A percentile compares a stretch with the other conserved stretches of the same genome.
Conservation (phyloP, 2,888 invertebrate genomes). For the Meteorus colon region DNA sequence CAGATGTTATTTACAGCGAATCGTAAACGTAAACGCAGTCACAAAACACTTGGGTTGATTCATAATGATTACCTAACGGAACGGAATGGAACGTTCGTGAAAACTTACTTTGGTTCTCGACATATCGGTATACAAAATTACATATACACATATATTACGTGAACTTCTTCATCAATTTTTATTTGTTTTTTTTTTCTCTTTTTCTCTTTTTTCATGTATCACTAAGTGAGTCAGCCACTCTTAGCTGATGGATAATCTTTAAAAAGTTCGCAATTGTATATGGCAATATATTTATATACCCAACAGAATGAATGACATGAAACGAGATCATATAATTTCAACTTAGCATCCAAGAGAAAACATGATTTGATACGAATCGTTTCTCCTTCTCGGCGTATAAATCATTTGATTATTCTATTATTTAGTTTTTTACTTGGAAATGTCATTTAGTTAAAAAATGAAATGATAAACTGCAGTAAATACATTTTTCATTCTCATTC, state of each 20-base stretch:
- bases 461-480: slow-evolving; percentile 2
- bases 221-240: neutral
- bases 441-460: neutral
- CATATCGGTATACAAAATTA: neutral
- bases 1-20: slow-evolving; percentile 61
- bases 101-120: slow-evolving; percentile 53
- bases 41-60: slow-evolving; percentile 55
- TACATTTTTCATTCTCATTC: slow-evolving; percentile 8
- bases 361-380: too few species aligned
- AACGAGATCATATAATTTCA: too few species aligned
- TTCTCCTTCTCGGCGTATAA: neutral
- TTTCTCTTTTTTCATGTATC: neutral
- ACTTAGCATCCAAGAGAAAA: too few species aligned
- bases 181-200: neutral
- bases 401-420: neutral
- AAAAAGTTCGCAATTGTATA: neutral
- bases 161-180: neutral
- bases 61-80: slow-evolving; percentile 65
- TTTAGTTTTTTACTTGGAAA: neutral
- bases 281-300: too few species aligned
- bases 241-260: neutral
- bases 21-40: slow-evolving; percentile 59
- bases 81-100: slow-evolving; percentile 52
- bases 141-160: neutral
- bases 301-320: too few species aligned